A percentile compares a stretch with the other conserved stretches of the same genome.
phyloP scores from a whole-genome alignment of 2,888 invertebrate genomes.

The Deilephila elpenor region DNA sequence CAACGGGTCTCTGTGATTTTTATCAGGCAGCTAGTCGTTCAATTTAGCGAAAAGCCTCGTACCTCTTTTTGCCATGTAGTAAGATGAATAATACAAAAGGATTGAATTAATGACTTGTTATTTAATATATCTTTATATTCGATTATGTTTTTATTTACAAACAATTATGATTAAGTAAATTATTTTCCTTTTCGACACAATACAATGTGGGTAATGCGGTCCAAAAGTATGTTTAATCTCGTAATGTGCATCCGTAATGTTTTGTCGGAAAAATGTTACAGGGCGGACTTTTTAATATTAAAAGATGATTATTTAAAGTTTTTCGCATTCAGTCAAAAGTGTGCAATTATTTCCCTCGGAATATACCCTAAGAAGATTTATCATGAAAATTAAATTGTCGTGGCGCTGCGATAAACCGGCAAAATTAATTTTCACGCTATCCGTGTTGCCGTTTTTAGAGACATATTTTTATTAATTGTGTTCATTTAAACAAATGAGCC shows the following conservation, averaged over 20 bases:
- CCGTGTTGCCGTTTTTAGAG: slow-evolving; percentile 30
- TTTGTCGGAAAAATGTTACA: neutral
- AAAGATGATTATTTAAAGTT: slow-evolving; percentile 14
- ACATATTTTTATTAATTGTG: slow-evolving; percentile 29
- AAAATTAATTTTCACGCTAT: slow-evolving; percentile 37
- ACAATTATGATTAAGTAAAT: too few species aligned
- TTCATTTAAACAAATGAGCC: neutral
- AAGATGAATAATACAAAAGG: too few species aligned
- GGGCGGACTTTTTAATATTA: neutral
- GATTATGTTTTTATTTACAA: too few species aligned
- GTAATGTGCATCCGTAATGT: neutral
- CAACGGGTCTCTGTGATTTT: too few species aligned
- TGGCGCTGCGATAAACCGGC: slow-evolving; percentile 41
- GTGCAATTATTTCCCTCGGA: slow-evolving; percentile 36
- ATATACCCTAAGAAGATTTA: slow-evolving; percentile 44
- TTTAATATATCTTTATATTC: too few species aligned
- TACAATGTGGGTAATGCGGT: too few species aligned
- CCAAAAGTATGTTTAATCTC: too few species aligned
- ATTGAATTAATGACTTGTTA: too few species aligned
- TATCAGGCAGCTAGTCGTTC: too few species aligned
- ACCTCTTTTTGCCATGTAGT: too few species aligned
- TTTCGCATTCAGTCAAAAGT: neutral
- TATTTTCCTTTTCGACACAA: too few species aligned
- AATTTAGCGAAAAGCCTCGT: too few species aligned
- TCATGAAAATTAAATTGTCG: slow-evolving; percentile 53